Conservation (phyloP, 2,797 vertebrate genomes). For the Apodemus agrarius region DNA sequence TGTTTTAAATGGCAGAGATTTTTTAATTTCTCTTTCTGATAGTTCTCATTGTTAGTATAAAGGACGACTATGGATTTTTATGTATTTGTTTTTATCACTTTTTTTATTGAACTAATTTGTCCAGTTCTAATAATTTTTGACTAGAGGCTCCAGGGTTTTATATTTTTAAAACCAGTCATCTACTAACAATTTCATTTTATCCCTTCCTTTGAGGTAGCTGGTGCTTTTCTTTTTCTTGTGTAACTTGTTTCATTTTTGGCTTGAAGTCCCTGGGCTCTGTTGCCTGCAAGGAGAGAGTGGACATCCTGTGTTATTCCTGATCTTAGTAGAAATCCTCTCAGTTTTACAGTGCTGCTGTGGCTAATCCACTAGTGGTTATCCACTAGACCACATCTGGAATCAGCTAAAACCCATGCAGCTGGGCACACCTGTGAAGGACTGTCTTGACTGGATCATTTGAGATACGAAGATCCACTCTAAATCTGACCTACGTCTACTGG, state of each 20-base stretch:
- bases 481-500: no score
- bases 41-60: not conserved
- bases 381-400: not conserved
- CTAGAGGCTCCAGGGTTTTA: not conserved
- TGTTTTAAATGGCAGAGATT: not conserved
- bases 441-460: not conserved
- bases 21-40: not conserved
- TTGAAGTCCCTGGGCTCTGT: not conserved
- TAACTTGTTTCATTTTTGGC: not conserved
- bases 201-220: not conserved
- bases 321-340: not conserved
- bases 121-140: not conserved
- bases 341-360: not conserved
- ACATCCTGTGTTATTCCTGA: not conserved
- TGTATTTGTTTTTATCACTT: not conserved
- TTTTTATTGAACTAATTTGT: not conserved
- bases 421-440: not conserved
- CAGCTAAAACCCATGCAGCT: not conserved
- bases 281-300: not conserved
- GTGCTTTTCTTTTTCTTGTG: not conserved
- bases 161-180: not conserved
- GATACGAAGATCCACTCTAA: not conserved
- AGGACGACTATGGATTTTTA: not conserved
- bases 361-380: not conserved
- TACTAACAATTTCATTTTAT: not conserved